A percentile compares a stretch with the other conserved stretches of the same genome.
Conservation (phyloP, 2,888 invertebrate genomes). For the Hypena proboscidalis region DNA sequence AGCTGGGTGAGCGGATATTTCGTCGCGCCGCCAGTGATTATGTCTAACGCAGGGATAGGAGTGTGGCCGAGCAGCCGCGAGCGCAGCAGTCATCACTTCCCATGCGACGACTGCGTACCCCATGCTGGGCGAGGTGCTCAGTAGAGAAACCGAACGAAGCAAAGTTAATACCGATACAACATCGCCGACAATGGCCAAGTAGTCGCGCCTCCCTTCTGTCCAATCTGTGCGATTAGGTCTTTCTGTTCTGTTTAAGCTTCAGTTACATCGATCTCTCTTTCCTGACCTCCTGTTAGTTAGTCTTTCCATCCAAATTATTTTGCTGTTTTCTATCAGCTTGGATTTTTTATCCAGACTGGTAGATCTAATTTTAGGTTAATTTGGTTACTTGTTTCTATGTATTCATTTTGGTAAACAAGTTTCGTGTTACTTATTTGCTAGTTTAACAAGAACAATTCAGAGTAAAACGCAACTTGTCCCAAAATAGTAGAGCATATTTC, state of each 20-base stretch:
- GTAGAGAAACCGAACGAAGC: conserved; percentile 87
- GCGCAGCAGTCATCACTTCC: conserved; percentile 83
- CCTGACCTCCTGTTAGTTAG: conserved; percentile 77
- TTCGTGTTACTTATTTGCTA: conserved; percentile 31
- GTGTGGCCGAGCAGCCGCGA: conserved; percentile 73
- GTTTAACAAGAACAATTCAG: conserved; percentile 10
- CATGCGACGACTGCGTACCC: conserved; percentile 91
- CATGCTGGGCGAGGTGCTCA: conserved; percentile 92
- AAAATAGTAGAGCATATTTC: conserved; percentile 56
- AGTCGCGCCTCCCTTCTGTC: conserved; percentile 83
- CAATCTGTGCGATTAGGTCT: conserved; percentile 82
- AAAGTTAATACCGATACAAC: conserved; percentile 86
- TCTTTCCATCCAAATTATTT: conserved; percentile 54
- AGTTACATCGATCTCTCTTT: conserved; percentile 55
- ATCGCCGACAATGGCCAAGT: conserved; percentile 81
- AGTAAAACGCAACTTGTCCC: conserved; percentile 59
- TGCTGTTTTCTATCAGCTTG: conserved; percentile 55
- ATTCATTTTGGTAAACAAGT: conserved; percentile 54
- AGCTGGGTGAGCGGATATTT: conserved; percentile 52
- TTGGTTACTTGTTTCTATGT: conserved; percentile 42
- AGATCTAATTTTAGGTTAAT: conserved; percentile 43
- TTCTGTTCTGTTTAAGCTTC: conserved; percentile 81
- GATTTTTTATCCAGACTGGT: conserved; percentile 48
- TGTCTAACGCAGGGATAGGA: conserved; percentile 85
- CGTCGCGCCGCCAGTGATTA: conserved; percentile 75